These are phyloP conservation scores for Eptatretus burgeri DNA, from an alignment of 2,113 vertebrate species.

Conservation along the genomic window DNA sequence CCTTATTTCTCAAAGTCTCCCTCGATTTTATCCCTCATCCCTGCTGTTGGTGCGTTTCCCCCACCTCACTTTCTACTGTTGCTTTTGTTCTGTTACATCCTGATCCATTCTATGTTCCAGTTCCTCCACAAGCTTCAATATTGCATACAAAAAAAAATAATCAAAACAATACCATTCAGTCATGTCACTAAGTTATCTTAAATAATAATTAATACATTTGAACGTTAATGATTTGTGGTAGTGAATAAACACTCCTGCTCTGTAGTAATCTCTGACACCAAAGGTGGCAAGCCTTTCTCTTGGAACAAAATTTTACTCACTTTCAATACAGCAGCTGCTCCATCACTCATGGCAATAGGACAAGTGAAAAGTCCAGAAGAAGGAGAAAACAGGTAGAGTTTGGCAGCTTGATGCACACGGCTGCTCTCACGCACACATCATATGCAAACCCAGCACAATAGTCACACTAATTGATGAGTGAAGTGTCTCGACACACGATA, in stretches of 20 bases:
- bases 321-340: constrained; percentile 50
- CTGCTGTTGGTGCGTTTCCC: too few species aligned
- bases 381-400: constrained; percentile 31
- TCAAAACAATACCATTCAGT: too few species aligned
- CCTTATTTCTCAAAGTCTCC: too few species aligned
- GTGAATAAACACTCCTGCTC: not conserved
- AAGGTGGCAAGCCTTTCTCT: too few species aligned
- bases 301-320: constrained; percentile 14
- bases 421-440: constrained; percentile 14
- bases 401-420: constrained; percentile 38
- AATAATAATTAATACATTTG: too few species aligned
- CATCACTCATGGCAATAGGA: constrained; percentile 51
- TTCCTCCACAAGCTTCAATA: too few species aligned
- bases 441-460: not conserved
- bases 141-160: too few species aligned
- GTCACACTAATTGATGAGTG: not conserved
- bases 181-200: too few species aligned
- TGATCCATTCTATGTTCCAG: too few species aligned
- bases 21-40: too few species aligned
- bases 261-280: not conserved
- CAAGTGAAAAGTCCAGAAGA: constrained; percentile 29
- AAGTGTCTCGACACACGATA: not conserved
- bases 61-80: too few species aligned
- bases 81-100: too few species aligned
- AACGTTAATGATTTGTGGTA: not conserved